phyloP scores from a whole-genome alignment of 2,797 vertebrate species.

The Sardinella longiceps region DNA sequence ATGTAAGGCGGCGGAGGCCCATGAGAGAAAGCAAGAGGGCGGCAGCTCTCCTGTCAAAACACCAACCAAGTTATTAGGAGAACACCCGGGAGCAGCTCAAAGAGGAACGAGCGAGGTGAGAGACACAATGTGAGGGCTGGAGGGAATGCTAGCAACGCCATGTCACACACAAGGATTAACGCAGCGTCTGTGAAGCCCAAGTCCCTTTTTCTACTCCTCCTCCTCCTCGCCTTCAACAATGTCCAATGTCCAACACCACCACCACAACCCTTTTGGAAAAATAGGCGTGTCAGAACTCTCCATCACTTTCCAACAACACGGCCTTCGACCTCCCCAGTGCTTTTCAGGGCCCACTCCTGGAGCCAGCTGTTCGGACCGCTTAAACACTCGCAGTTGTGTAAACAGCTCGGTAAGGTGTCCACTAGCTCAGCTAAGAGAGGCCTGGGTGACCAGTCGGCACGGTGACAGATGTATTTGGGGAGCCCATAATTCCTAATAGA shows the following conservation, averaged over 20 bases:
- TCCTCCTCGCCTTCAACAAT: not conserved
- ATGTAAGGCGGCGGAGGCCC: not conserved
- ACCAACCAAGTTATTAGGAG: not conserved
- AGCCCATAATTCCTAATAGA: not conserved
- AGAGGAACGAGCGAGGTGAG: not conserved
- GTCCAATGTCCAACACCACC: not conserved
- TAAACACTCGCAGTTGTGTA: conserved; percentile 19
- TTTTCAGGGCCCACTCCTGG: not conserved
- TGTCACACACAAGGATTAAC: not conserved
- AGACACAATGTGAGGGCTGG: conserved; percentile 5
- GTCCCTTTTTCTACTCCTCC: not conserved
- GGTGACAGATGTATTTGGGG: conserved; percentile 9
- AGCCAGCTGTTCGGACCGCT: not conserved
- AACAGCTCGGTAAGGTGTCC: conserved; percentile 9
- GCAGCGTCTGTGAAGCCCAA: not conserved
- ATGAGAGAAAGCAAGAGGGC: not conserved
- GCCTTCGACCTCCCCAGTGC: not conserved
- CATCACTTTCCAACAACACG: conserved; percentile 11
- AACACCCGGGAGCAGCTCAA: not conserved
- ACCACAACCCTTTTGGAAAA: not conserved
- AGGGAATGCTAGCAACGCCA: not conserved
- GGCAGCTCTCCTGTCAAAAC: not conserved
- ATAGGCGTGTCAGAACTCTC: conserved; percentile 3
- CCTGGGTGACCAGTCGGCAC: not conserved
- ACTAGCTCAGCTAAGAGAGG: not conserved